phyloP scores from a whole-genome alignment of 2,888 invertebrate species.

The Coleophora deauratella region DNA sequence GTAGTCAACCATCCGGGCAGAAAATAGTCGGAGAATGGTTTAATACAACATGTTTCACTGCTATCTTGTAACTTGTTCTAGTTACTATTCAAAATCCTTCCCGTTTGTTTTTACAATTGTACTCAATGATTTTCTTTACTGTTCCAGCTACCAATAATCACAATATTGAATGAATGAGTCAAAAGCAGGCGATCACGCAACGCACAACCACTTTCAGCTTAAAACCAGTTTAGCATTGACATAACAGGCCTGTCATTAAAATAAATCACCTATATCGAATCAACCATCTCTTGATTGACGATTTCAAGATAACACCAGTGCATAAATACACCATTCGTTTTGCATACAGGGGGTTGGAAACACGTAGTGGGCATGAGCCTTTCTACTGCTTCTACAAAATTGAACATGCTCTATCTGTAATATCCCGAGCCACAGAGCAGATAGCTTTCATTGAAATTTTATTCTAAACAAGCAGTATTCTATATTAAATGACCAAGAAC shows the following conservation, averaged over 20 bases:
- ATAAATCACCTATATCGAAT: constrained; percentile 27
- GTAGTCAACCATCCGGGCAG: too few relatives aligned
- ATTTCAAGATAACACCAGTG: constrained; percentile 46
- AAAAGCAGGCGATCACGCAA: constrained; percentile 7
- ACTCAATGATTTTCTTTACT: too few relatives aligned
- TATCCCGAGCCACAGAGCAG: constrained; percentile 16
- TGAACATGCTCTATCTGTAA: constrained; percentile 3
- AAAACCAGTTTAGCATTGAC: background rate
- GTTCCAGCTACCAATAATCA: too few relatives aligned
- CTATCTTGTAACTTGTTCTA: too few relatives aligned
- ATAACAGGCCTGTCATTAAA: constrained; percentile 5
- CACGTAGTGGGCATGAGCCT: constrained; percentile 34
- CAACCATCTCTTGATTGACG: constrained; percentile 49
- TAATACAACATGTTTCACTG: too few relatives aligned
- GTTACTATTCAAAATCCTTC: too few relatives aligned
- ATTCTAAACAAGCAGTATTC: constrained; percentile 1
- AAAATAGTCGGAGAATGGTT: too few relatives aligned
- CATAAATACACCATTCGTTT: constrained; percentile 58
- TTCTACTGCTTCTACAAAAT: constrained; percentile 17
- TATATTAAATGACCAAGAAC: background rate
- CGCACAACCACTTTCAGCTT: background rate
- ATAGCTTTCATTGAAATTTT: background rate
- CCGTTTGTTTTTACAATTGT: too few relatives aligned
- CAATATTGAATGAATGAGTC: constrained; percentile 3
- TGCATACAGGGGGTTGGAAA: constrained; percentile 39